Conservation (phyloP, 2,113 vertebrate genomes). For the Redunca redunca region DNA sequence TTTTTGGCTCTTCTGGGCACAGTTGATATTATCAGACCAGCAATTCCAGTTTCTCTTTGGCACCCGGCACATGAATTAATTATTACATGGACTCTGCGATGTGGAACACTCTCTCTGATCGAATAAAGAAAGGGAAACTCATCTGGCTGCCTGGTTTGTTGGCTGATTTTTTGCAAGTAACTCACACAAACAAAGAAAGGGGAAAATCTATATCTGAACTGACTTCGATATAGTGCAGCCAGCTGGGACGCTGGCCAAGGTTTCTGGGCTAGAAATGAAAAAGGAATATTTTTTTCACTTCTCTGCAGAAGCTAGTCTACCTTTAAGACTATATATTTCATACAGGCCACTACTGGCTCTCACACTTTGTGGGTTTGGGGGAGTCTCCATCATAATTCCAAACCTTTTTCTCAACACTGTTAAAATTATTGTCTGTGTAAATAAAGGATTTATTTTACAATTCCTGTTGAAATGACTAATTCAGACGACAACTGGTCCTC, state of each 20-base stretch:
- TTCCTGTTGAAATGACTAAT: not conserved
- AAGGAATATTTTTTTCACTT: not conserved
- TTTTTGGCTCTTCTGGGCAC: not conserved
- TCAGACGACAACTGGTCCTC: not conserved
- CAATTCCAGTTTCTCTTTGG: not conserved
- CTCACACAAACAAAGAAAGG: not conserved
- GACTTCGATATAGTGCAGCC: not conserved
- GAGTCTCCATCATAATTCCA: not conserved
- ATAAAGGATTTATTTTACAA: not conserved
- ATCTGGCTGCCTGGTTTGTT: not conserved
- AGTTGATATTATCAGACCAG: not conserved
- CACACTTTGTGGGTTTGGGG: not conserved
- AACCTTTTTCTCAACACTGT: not conserved
- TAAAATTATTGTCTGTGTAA: not conserved
- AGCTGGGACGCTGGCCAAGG: not conserved
- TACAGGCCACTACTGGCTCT: not conserved
- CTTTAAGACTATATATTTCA: not conserved
- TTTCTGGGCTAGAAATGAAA: slow-evolving; percentile 38
- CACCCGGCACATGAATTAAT: not conserved
- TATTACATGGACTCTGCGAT: not conserved
- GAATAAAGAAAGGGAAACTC: not conserved
- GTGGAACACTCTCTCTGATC: not conserved
- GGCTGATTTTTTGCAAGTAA: not conserved
- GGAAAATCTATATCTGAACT: not conserved
- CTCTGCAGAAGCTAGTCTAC: not conserved